Conservation (phyloP, 2,888 invertebrate species). For the Cerastoderma edule region DNA sequence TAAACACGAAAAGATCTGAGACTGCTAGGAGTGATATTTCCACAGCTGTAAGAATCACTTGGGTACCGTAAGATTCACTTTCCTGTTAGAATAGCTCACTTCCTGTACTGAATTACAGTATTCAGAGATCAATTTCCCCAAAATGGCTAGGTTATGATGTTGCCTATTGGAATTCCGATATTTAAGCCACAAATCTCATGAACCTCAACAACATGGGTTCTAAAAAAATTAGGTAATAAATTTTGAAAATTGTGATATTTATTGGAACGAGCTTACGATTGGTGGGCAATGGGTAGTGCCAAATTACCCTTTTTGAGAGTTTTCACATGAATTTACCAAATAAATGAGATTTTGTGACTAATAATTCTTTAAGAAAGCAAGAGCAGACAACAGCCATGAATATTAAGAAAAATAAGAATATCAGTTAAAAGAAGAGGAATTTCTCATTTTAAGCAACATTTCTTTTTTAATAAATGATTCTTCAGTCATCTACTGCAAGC, state of each 20-base stretch:
- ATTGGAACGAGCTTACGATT: no score
- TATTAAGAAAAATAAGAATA: no score
- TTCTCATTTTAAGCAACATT: no score
- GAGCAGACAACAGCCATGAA: no score
- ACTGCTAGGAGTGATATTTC: conserved; percentile 20
- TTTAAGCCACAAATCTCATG: neutral
- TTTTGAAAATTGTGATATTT: no score
- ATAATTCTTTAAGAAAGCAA: no score
- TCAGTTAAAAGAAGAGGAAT: no score
- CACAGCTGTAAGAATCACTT: conserved; percentile 22
- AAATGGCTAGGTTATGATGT: conserved; percentile 1
- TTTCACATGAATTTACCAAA: no score
- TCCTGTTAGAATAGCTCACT: neutral
- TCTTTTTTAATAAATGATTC: neutral
- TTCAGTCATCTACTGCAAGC: neutral
- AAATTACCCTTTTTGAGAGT: no score
- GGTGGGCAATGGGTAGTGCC: no score
- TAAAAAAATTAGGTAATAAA: neutral
- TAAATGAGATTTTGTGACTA: no score
- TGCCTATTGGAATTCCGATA: neutral
- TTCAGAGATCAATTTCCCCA: neutral
- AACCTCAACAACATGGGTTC: neutral
- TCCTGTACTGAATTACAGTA: neutral
- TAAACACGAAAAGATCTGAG: neutral
- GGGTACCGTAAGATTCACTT: neutral